These are phyloP conservation scores for Myiopsitta monachus DNA, from an alignment of 2,113 vertebrate species.

Conservation along the genomic window DNA sequence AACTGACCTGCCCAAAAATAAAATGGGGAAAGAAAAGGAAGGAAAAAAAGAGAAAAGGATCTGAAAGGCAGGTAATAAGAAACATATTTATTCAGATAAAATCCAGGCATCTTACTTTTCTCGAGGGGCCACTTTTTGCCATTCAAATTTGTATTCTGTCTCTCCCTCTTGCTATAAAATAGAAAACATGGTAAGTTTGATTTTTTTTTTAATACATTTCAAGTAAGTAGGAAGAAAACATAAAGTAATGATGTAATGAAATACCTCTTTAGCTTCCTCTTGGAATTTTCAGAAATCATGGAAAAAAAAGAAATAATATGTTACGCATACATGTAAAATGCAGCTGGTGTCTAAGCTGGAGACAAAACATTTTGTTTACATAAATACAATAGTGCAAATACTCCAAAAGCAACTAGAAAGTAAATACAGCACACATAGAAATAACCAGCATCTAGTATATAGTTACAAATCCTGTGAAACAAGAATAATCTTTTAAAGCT, in stretches of 20 bases:
- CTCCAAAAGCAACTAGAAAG: neutral
- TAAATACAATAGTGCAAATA: neutral
- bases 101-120: slow-evolving; percentile 85
- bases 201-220: neutral
- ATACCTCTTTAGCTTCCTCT: slow-evolving; percentile 97
- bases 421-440: neutral
- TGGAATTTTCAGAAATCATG: slow-evolving; percentile 46
- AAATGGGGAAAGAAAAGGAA: neutral
- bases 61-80: neutral
- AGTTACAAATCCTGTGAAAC: neutral
- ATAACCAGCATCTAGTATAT: neutral
- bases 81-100: neutral
- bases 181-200: slow-evolving; percentile 15
- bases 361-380: neutral
- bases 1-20: neutral
- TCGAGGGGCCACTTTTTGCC: slow-evolving; percentile 95
- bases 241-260: neutral
- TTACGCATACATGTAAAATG: neutral
- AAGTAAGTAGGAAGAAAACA: slow-evolving; percentile 15
- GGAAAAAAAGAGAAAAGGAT: neutral
- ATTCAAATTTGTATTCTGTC: slow-evolving; percentile 97
- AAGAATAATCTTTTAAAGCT: neutral
- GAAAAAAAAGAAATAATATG: neutral
- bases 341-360: neutral
- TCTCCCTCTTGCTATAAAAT: slow-evolving; percentile 86